Evolutionary conservation across 1,140 invertebrate species (phyloP).

Genomic region (Zaprionus capensis): DNA sequence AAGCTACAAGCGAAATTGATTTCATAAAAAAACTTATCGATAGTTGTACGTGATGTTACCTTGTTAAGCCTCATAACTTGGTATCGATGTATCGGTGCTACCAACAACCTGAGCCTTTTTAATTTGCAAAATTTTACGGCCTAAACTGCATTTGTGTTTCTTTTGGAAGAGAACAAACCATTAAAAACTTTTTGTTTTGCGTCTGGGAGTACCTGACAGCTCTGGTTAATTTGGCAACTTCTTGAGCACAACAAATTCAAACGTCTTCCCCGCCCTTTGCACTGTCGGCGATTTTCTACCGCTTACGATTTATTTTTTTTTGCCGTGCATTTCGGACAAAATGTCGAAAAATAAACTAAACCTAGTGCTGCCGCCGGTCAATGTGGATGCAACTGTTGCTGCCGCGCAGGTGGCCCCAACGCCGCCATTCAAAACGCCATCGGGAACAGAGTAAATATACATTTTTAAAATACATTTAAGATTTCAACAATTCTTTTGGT

Average conservation of each 20-base stretch:
- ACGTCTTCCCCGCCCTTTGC: conserved; percentile 29
- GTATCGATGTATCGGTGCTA: conserved; percentile 21
- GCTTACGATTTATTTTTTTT: conserved; percentile 28
- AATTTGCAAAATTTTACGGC: conserved; percentile 35
- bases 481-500: conserved; percentile 28
- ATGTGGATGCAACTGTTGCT: conserved; percentile 89
- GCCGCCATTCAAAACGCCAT: conserved; percentile 87
- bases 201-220: conserved; percentile 11
- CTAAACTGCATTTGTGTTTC: conserved; percentile 10
- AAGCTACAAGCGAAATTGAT: background rate
- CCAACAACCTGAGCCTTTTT: conserved; percentile 29
- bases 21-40: conserved; percentile 1
- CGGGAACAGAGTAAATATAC: conserved; percentile 88
- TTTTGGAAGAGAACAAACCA: conserved; percentile 3
- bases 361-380: conserved; percentile 94
- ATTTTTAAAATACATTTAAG: conserved; percentile 22
- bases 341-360: conserved; percentile 98
- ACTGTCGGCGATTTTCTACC: conserved; percentile 21
- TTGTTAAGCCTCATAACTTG: background rate
- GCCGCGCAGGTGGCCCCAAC: conserved; percentile 89
- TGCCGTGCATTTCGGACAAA: conserved; percentile 25
- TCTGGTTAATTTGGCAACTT: background rate
- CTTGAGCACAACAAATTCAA: background rate
- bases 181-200: background rate
- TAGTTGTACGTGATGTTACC: background rate